Base-by-base conservation (phyloP, 2,888 invertebrate species). In the Hirtodrosophila cameraria region DNA sequence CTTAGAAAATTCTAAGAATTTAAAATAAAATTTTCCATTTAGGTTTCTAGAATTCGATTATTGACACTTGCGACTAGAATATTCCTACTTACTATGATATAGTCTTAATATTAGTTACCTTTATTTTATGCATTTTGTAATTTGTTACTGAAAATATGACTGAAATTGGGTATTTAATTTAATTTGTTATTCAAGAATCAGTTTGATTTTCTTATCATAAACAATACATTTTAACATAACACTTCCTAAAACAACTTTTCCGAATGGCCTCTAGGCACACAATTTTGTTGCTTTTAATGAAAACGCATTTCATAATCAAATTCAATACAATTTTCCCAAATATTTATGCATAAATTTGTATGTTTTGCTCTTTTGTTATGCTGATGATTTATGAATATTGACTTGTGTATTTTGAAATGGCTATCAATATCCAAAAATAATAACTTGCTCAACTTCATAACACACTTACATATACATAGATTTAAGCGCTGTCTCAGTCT, bases 271-370 rank as follows among this genome's bases (percentile, higher is more conserved):
- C 12, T 30, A 11, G 7, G 25, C 13, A 28, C 8, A 33, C 20
- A 20, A 9, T 15, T 43, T 28, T 48, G 12, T 7, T 8, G 12
- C 12, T 20, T 8, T 36, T 20, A 2, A 9, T 7, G 1, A 0
- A 8, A 4, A 13, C 9, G 3, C n/a, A 30, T 35, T 66, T 27
- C 43, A 13, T 49, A 41, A 45, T 41, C 12, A 31, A 18, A 28
- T 45, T 39, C 8, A 9, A 30, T 45, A 25, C 20, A 45, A 35
- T 61, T 68, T 61, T 61, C 27, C 18, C 23, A 35, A 61, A 68
- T 46, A 50, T 67, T 68, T 50, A 46, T 55, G 69, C 69, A 66
- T 66, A 67, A 68, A 45, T 67, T 67, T 55, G 42, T 46, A 39
- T 52, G 18, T 15, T 33, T 39, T 48, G 9, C 42, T 36, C 30